Base-by-base conservation (phyloP, 2,113 vertebrate species). In the Vidua macroura region DNA sequence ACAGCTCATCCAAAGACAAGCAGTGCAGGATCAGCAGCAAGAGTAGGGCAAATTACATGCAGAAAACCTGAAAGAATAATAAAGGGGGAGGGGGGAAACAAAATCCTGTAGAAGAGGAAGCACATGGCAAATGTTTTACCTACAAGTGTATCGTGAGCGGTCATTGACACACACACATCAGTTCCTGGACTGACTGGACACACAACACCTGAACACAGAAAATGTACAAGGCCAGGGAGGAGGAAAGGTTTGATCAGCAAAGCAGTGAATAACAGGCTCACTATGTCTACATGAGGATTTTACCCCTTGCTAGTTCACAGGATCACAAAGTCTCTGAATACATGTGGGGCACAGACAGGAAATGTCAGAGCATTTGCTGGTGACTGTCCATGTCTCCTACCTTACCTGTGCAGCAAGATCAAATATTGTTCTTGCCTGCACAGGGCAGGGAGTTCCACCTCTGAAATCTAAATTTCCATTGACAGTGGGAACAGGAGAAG, bases 61-160 rank as follows among this genome's bases (percentile, higher is more conserved):
- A 46, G 5, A 15, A 75, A 67, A 83, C 19, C 30, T 56, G 33
- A 64, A 58, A 83, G 33, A 21, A 62, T 25, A 62, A 83, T 30
- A 12, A 69, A 66, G 37, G 7, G 9, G 20, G 39, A 1, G 4
- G 1, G 3, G 12, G 15, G n/a, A 59, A 33, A 68, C 1, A 3
- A 59, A 52, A 17, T 20, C n/a, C 27, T 8, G 2, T 53, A 22
- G 62, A 75, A 83, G 70, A 70, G 6, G 39, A 56, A 79, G 19
- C 31, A 19, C 0, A 2, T 30, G 31, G 22, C 11, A 68, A 77
- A 24, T 3, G 25, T 48, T 55, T 89, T 64, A 48, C 16, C 55
- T 44, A 16, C 7, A 69, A 16, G 28, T 1, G 8, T 52, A 22
- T 30, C 28, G n/a, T 20, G 27, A 86, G 56, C 39, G 20, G 59